These are phyloP conservation scores for Oscheius myriophilus DNA, from an alignment of 2,888 invertebrate species.

Conservation along the genomic window DNA sequence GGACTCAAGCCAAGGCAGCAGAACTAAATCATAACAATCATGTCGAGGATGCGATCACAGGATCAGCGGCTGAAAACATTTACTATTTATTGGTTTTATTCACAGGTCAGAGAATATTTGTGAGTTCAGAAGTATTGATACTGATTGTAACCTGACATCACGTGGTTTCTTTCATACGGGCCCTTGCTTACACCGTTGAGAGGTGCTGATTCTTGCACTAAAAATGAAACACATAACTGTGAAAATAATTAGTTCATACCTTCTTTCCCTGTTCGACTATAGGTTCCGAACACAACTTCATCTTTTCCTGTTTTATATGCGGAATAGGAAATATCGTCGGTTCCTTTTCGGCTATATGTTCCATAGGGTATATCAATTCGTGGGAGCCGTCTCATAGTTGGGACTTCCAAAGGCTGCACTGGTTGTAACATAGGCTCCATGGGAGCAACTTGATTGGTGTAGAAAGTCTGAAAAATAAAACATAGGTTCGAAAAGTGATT, in stretches of 20 bases:
- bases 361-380: conserved; percentile 18
- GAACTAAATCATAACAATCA: no score
- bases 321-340: background rate
- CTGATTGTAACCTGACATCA: conserved; percentile 20
- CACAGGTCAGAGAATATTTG: no score
- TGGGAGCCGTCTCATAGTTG: conserved; percentile 17
- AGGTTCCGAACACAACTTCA: background rate
- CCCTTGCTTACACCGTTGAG: background rate
- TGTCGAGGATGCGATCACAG: no score
- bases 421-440: background rate
- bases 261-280: conserved; percentile 7
- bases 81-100: no score
- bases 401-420: conserved; percentile 4
- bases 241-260: background rate
- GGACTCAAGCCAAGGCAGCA: no score
- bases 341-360: background rate
- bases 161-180: conserved; percentile 2
- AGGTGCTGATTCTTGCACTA: no score
- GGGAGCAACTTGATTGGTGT: conserved; percentile 13
- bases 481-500: background rate
- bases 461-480: background rate
- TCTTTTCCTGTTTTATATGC: background rate
- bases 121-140: conserved; percentile 17
- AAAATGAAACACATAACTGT: no score
- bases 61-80: no score